Base-by-base conservation (phyloP, 1,140 invertebrate genomes). In the Listronotus bonariensis region DNA sequence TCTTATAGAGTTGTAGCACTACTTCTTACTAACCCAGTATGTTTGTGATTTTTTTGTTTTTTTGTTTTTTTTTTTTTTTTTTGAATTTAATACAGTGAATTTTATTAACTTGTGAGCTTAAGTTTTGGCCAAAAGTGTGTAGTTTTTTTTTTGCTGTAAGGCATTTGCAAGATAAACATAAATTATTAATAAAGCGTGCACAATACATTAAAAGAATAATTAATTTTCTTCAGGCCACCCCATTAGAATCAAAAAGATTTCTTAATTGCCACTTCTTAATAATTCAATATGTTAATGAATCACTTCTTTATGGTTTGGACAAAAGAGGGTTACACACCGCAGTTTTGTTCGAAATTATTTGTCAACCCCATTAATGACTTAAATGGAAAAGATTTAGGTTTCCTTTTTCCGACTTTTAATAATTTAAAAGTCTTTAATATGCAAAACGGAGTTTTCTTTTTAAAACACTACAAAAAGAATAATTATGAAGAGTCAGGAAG, bases 251-350 rank as follows among this genome's bases (percentile, higher is more conserved):
- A 60, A 66, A 66, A 66, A 66, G 56, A 59, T 59, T 53, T 58
- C 48, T 20, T 59, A 66, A 66, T 60, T 66, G 48, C 55, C 55
- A 58, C 56, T 60, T 59, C 48, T 70, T 67, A 70, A 70, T 70
- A 64, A 70, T 70, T 70, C 68, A 70, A 57, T 70, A 70, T 70
- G 65, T 52, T 70, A 70, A 70, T 70, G 65, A 70, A 53, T 53
- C 60, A 38, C 26, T 57, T 59, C 64, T 66, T 66, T 66, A 46
- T 59, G 46, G 34, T 48, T 20, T 20, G 56, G 38, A 66, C 64
- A 66, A 66, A 66, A 66, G 64, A 42, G 34, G 64, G 46, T 36
- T 20, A 20, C 34, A 45, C 14, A 43, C 46, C 45, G 17, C 53
- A 62, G 57, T 64, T 46, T 55, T 52, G 15, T 41, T 42, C 18